phyloP scores from a whole-genome alignment of 2,113 vertebrate genomes.

The Coturnix japonica region DNA sequence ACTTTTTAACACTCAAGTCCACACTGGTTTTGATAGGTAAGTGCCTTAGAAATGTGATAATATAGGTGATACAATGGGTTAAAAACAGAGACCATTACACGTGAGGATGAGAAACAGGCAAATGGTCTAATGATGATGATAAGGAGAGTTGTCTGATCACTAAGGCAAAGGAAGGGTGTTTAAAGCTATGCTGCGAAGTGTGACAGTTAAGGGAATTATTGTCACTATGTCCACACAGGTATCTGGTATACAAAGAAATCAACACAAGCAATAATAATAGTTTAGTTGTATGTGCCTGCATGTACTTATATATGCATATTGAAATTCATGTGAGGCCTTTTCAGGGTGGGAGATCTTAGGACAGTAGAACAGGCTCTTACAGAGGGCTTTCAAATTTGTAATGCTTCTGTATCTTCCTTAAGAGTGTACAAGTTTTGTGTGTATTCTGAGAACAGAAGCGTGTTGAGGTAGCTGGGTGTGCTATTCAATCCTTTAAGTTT shows the following conservation, averaged over 20 bases:
- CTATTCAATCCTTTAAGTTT: neutral
- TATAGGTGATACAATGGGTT: neutral
- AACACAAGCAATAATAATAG: accelerated
- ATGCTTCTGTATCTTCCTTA: neutral
- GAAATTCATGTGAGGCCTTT: accelerated
- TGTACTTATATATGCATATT: neutral
- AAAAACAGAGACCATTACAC: neutral
- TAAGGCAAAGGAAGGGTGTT: neutral
- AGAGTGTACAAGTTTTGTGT: neutral
- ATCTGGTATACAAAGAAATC: neutral
- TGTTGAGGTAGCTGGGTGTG: neutral
- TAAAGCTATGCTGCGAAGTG: neutral
- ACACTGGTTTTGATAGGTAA: neutral
- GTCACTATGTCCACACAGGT: neutral
- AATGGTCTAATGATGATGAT: neutral
- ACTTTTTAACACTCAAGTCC: neutral
- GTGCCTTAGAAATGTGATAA: neutral
- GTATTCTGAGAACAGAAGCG: neutral
- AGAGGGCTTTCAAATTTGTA: neutral
- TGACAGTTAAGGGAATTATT: neutral
- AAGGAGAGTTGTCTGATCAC: neutral
- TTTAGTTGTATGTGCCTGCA: neutral
- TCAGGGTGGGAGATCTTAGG: neutral
- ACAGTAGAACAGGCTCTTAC: neutral
- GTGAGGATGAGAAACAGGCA: neutral